Conservation (phyloP, 2,113 vertebrate genomes). For the Archilochus colubris region DNA sequence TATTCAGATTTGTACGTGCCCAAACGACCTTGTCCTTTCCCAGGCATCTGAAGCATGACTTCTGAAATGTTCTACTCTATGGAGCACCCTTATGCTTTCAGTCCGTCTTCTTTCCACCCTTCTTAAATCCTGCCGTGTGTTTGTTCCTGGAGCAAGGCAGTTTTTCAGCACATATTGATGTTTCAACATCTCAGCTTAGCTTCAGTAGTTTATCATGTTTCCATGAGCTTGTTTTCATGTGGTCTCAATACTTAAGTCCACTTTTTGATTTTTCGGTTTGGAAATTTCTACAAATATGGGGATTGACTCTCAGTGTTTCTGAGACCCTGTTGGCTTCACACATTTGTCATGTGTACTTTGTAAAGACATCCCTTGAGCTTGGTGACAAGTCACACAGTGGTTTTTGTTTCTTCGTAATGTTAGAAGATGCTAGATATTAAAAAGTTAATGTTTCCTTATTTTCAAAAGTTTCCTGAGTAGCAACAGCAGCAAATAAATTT, state of each 20-base stretch:
- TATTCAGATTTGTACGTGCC: not conserved
- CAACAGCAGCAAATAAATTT: not conserved
- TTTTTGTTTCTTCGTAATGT: not conserved
- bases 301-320: not conserved
- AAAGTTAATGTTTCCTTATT: not conserved
- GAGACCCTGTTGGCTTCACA: not conserved
- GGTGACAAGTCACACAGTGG: not conserved
- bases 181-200: not conserved
- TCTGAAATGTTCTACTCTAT: not conserved
- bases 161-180: not conserved
- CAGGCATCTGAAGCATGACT: not conserved
- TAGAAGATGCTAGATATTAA: not conserved
- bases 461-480: not conserved
- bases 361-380: no score
- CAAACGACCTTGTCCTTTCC: not conserved
- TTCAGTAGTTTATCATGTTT: not conserved
- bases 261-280: not conserved
- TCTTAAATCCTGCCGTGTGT: not conserved
- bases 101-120: not conserved
- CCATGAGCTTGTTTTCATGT: not conserved
- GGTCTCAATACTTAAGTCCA: not conserved
- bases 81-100: not conserved
- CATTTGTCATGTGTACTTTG: not conserved
- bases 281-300: not conserved
- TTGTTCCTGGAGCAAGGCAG: not conserved